Percentiles rank a stretch among this genome's conserved stretches.
These are phyloP conservation scores for Lasioglossum zephyrum DNA, from an alignment of 2,888 invertebrate species.

Conservation along the genomic window DNA sequence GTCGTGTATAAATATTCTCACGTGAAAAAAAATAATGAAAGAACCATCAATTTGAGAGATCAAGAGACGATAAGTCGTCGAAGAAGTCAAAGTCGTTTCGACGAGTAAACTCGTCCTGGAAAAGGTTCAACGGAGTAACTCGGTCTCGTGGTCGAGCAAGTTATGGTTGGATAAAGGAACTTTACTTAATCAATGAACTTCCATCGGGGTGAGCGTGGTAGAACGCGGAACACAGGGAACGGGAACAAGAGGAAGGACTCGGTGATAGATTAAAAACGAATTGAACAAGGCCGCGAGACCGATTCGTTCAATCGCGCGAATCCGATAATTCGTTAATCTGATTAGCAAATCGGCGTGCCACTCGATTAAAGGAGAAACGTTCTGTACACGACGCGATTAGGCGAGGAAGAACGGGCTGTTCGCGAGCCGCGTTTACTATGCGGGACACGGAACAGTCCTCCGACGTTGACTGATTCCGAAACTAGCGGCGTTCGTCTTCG, in stretches of 20 bases:
- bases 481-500: background rate
- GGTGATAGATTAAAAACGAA: conserved; percentile 64
- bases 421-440: conserved; percentile 12
- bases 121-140: background rate
- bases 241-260: conserved; percentile 5
- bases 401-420: conserved; percentile 5
- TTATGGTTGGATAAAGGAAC: conserved; percentile 19
- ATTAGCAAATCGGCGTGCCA: conserved; percentile 50
- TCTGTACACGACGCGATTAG: conserved; percentile 42
- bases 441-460: background rate
- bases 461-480: background rate
- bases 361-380: conserved; percentile 56
- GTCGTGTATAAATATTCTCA: background rate
- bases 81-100: background rate
- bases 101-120: background rate
- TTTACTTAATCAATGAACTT: conserved; percentile 39
- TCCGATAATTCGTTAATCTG: conserved; percentile 63
- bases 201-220: background rate
- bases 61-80: background rate
- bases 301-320: conserved; percentile 34
- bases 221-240: background rate
- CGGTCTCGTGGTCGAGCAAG: background rate
- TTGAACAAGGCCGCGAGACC: conserved; percentile 39
- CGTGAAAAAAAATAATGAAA: background rate
- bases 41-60: background rate